Evolutionary conservation across 2,888 invertebrate genomes (phyloP), one percentile per base, ranked within the genome.

Genomic region (Tuta absoluta): DNA sequence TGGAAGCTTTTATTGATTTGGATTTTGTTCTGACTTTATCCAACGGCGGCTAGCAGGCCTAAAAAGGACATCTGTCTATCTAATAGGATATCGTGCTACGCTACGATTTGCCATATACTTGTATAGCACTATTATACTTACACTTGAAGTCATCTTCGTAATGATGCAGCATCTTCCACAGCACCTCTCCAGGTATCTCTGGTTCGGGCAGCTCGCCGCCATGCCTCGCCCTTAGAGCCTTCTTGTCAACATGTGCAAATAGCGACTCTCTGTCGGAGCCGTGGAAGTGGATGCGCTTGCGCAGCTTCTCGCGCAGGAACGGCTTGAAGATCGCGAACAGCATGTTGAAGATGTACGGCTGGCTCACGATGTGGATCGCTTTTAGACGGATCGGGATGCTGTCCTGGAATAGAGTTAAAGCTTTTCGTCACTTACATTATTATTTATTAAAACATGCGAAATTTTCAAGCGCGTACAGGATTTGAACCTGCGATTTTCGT

Each of bases 301-400:
- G 93, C 21, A 97, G 86, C 87, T 97, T 98, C 78, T 97, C 96
- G 69, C 95, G 93, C 71, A 98, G 89, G 80, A 98, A 98, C 0
- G 98, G 98, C 80, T 97, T 97, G 84, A 98, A 96, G 64, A 98
- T 92, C 10, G 95, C 94, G 76, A 95, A 98, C 3, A 96, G 90
- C 93, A 97, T 95, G 78, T 96, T 97, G 87, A 98, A 98, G 67
- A 97, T 93, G 70, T 93, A 94, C 0, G 98, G 96, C 79, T 98
- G 97, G 81, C 97, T 97, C n/a, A 98, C 92, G 61, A 98, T 93
- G 79, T 98, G 98, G 2, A 98, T 94, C 0, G 94, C 96, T 85
- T 97, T 97, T 56, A 98, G 86, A 61, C 98, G 94, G 67, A 95
- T 92, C 0, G 98, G 96, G 37, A 96, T 94, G 75, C 96, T 95